Base-by-base conservation (phyloP, 1,140 invertebrate genomes). In the Megalopta genalis region DNA sequence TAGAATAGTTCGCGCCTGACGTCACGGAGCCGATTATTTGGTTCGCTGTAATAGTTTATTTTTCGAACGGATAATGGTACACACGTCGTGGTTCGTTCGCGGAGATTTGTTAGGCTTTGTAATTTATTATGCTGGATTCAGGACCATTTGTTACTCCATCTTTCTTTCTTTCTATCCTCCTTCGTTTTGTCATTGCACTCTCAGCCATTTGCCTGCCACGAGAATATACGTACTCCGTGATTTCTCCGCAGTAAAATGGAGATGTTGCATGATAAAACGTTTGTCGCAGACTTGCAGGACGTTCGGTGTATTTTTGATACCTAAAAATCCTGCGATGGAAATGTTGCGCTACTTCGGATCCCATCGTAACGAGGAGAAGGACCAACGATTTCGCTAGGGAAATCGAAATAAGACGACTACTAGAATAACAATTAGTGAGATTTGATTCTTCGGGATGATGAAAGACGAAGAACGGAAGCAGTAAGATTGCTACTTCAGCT, bases 21-120 rank as follows among this genome's bases (percentile, higher is more conserved):
- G 64, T 67, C 52, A 68, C 37, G 8, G 4, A 2, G 0, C 7
- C 46, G 32, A 66, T 76, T 68, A 68, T 68, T 68, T 76, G 23
- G 18, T 16, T 23, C 1, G n/a, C 37, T 8, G 23, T 67, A 46
- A 76, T 59, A 16, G 73, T 68, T 76, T 60, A 27, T 68, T 67
- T 66, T 65, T 18, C 49, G 49, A 1, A 14, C 4, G 27, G 37
- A 42, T 65, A 75, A 75, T 57, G 42, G 49, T 27, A n/a, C n/a
- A n/a, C 8, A 37, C 16, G 18, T 18, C 6, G n/a, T n/a, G 25
- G 12, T 62, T 21, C 27, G 60, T 39, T 39, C 10, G 12, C n/a
- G n/a, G n/a, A 57, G n/a, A n/a, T n/a, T 57, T 57, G 54, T 9
- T n/a, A n/a, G 18, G 49, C 49, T 57, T 57, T 21, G 21, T 52